Base-by-base conservation (phyloP, 2,797 vertebrate species). In the Spinus pinus region DNA sequence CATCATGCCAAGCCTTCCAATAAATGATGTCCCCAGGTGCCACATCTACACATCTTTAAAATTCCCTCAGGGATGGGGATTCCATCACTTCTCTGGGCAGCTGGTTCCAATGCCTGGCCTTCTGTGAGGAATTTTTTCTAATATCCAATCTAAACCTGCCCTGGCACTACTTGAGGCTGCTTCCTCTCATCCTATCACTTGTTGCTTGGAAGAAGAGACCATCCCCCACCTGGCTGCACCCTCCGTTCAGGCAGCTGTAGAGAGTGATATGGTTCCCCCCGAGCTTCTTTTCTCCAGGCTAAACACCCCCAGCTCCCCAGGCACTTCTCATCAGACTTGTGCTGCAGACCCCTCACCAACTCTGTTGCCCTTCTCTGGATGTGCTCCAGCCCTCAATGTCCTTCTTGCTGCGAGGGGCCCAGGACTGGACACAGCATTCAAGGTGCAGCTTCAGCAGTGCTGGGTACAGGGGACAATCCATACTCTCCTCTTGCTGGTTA, bases 301-400 rank as follows among this genome's bases (percentile, higher is more conserved):
- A 5, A 73, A 27, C 13, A 33, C 0, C 11, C 28, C 2, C 0
- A 51, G 20, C 6, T 81, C 21, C 2, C 30, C 33, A 53, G 4
- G 1, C 0, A 0, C 4, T 66, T 4, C 12, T 58, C 24, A 11
- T 33, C 6, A 33, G 30, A 19, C 12, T 53, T 41, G 53, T 33
- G 14, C 18, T 53, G 5, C n/a, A 33, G 53, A 53, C 8, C 33
- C 14, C 10, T 65, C 44, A 2, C 16, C 44, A 58, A 20, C 30
- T 33, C 33, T 0, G 0, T 1, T 71, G 25, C 2, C 18, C n/a
- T 46, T 20, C 20, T 46, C 46, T 39, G 39, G 30, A 46, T 8
- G 1, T 0, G 0, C 12, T 33, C 18, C 60, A 53, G 10, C 1
- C 15, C 14, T 67, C 39, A 7, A 8, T 31, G 30, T 16, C 47